phyloP scores from a whole-genome alignment of 1,140 invertebrate species.

The Neodiprion fabricii region DNA sequence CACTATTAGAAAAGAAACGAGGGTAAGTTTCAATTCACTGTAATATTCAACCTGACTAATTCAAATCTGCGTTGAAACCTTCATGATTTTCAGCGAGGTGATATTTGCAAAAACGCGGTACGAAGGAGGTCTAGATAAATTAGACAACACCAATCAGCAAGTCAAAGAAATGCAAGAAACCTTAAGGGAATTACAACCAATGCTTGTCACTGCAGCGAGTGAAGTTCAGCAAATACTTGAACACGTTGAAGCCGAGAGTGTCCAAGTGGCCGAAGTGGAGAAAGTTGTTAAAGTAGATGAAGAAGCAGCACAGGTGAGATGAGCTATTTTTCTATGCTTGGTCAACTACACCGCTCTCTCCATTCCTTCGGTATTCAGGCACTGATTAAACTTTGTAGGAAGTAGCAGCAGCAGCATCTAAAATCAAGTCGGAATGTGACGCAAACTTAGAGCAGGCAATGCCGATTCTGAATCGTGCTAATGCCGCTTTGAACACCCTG shows the following conservation, averaged over 20 bases:
- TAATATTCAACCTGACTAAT: conserved; percentile 23
- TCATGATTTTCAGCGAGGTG: conserved; percentile 63
- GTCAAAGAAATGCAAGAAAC: conserved; percentile 87
- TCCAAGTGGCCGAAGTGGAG: conserved; percentile 81
- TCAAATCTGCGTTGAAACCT: conserved; percentile 12
- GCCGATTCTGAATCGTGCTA: conserved; percentile 90
- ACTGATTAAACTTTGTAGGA: conserved; percentile 28
- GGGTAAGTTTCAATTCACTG: conserved; percentile 37
- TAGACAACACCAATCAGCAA: conserved; percentile 83
- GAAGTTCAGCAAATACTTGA: conserved; percentile 83
- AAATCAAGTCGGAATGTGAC: conserved; percentile 95
- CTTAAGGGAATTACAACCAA: conserved; percentile 85
- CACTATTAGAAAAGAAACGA: conserved; percentile 79
- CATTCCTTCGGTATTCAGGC: neutral
- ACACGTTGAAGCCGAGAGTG: conserved; percentile 82
- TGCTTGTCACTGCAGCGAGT: conserved; percentile 83
- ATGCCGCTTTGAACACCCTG: conserved; percentile 89
- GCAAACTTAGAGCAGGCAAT: conserved; percentile 91
- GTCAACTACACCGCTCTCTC: neutral
- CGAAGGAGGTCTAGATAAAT: conserved; percentile 84
- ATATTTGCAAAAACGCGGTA: conserved; percentile 75
- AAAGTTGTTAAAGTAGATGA: conserved; percentile 72
- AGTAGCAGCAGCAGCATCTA: conserved; percentile 73
- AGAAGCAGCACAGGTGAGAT: conserved; percentile 62
- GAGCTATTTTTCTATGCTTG: neutral